phyloP scores from a whole-genome alignment of 2,797 vertebrate species.

The Spheniscus humboldti region DNA sequence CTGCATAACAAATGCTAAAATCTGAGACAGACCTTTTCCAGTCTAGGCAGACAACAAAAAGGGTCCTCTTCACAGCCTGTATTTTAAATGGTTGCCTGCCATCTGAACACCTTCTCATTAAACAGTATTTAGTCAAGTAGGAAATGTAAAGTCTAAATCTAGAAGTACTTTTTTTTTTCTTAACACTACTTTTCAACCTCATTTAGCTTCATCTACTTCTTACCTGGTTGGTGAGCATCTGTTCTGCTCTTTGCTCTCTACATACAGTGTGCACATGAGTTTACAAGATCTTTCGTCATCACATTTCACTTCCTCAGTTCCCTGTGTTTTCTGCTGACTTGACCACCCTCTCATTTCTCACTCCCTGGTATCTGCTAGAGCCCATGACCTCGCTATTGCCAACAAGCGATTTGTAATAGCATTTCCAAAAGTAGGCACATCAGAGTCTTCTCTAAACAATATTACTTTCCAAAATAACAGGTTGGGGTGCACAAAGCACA shows the following conservation, averaged over 20 bases:
- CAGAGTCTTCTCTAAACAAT: background rate
- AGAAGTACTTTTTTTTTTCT: background rate
- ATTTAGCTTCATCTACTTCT: background rate
- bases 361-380: background rate
- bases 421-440: background rate
- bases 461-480: background rate
- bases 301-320: background rate
- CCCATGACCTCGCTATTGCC: background rate
- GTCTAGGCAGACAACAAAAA: background rate
- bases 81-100: background rate
- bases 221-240: background rate
- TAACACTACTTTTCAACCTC: background rate
- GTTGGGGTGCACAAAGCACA: background rate
- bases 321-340: background rate
- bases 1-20: background rate
- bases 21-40: background rate
- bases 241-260: background rate
- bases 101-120: background rate
- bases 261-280: background rate
- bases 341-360: background rate
- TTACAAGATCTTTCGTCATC: background rate
- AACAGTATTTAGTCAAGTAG: background rate
- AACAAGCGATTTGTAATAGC: background rate
- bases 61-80: background rate
- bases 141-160: background rate